Evolutionary conservation across 2,797 vertebrate species (phyloP).

Genomic region (Acipenser transmontanus): DNA sequence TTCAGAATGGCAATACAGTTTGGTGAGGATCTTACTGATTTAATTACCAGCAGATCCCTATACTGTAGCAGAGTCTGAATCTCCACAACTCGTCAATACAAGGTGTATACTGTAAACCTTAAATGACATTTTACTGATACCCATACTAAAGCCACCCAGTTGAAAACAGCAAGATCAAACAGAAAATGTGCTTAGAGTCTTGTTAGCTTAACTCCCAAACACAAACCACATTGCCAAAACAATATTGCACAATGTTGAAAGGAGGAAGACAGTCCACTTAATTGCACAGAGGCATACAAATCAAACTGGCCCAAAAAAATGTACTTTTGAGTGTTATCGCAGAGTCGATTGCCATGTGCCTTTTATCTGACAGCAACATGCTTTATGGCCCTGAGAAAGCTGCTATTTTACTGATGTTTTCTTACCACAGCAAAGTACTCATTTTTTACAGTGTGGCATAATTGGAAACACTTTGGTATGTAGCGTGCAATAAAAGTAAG

Average conservation of each 20-base stretch:
- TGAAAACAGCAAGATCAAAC: too few relatives aligned
- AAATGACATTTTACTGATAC: too few relatives aligned
- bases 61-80: too few relatives aligned
- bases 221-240: too few relatives aligned
- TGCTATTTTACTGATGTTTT: not conserved
- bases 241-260: not conserved
- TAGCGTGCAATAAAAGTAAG: not conserved
- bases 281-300: not conserved
- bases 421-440: not conserved
- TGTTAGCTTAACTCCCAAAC: too few relatives aligned
- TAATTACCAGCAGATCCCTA: too few relatives aligned
- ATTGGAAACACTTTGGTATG: constrained; percentile 1
- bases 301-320: not conserved
- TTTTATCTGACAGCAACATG: not conserved
- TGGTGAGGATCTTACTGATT: too few relatives aligned
- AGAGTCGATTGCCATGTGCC: not conserved
- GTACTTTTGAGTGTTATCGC: not conserved
- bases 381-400: not conserved
- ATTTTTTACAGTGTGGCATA: not conserved
- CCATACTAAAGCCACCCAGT: too few relatives aligned
- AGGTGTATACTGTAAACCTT: too few relatives aligned
- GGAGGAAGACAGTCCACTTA: not conserved
- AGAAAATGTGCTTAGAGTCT: too few relatives aligned
- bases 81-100: too few relatives aligned
- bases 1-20: too few relatives aligned